Base-by-base conservation (phyloP, 2,888 invertebrate genomes). In the Sesia bembeciformis region DNA sequence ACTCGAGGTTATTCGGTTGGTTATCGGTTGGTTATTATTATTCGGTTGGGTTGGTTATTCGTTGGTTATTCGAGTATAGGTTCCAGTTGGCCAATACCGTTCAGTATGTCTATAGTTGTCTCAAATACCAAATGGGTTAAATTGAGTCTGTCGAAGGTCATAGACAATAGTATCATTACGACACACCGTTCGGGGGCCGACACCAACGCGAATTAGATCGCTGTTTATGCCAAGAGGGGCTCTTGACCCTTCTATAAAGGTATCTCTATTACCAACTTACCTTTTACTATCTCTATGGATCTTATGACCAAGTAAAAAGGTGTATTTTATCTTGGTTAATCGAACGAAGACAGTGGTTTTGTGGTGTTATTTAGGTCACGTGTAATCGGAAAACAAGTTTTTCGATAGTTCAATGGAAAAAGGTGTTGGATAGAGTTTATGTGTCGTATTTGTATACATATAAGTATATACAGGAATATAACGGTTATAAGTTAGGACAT, bases 221-320 rank as follows among this genome's bases (percentile, higher is more conserved):
- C 67, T 64, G 64, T 70, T 70, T 70, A 70, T 65, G 66, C 7
- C 60, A 58, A 66, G 66, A 57, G 50, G 50, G 67, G 65, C 59
- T 51, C 55, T 53, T 56, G 57, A 57, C 56, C 61, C 60, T 54
- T 55, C 7, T 39, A 42, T 42, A 7, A 7, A 42, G 42, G 42
- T 7, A 7, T 6, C 5, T 5, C 5, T 42, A 42, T 6, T 42
- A 42, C 7, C 5, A 42, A 6, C 42, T 42, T 5, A 42, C 23
- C 23, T 1, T 23, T 23, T 23, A 23, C 23, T 23, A 23, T 23
- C 23, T 23, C 23, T 23, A 2, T 23, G 2, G 23, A 23, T 23
- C 23, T 23, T 23, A 23, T 2, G 23, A 23, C 23, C 2, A 23
- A 23, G 23, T 23, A 23, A 23, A 23, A 23, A 23, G 23, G 23